A percentile compares a stretch with the other conserved stretches of the same genome.
phyloP scores from a whole-genome alignment of 2,888 invertebrate species.

The Amiota communis region DNA sequence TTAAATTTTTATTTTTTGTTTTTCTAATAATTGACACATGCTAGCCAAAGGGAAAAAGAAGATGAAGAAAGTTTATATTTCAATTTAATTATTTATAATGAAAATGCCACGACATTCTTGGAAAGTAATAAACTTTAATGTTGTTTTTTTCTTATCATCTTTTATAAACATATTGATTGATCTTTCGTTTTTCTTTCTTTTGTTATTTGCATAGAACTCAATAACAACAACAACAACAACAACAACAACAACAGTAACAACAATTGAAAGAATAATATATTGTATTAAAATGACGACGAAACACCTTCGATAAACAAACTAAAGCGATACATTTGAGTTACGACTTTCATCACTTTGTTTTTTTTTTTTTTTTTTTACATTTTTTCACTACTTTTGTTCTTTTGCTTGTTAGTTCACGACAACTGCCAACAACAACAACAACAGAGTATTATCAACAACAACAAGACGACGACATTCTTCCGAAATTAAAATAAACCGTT shows the following conservation, averaged over 20 bases:
- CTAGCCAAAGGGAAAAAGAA: too few species aligned
- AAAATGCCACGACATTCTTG: slow-evolving; percentile 16
- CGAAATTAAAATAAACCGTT: slow-evolving; percentile 49
- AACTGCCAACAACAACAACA: neutral
- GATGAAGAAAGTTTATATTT: too few species aligned
- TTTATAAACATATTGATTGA: neutral
- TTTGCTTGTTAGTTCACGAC: neutral
- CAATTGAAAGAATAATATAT: too few species aligned
- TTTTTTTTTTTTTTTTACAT: neutral
- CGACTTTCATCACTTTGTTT: neutral
- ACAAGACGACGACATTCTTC: slow-evolving; percentile 3
- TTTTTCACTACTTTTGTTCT: slow-evolving; percentile 2
- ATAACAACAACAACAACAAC: too few species aligned
- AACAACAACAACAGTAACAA: too few species aligned
- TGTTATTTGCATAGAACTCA: neutral
- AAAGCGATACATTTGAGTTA: neutral
- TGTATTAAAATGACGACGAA: too few species aligned
- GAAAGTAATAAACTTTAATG: neutral
- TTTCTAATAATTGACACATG: neutral
- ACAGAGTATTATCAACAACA: neutral
- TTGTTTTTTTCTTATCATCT: neutral
- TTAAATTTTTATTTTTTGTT: slow-evolving; percentile 2
- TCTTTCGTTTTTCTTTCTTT: slow-evolving; percentile 10
- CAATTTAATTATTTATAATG: neutral
- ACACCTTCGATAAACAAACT: neutral